These are phyloP conservation scores for Troides oblongomaculatus DNA, from an alignment of 2,888 invertebrate genomes.

Conservation along the genomic window DNA sequence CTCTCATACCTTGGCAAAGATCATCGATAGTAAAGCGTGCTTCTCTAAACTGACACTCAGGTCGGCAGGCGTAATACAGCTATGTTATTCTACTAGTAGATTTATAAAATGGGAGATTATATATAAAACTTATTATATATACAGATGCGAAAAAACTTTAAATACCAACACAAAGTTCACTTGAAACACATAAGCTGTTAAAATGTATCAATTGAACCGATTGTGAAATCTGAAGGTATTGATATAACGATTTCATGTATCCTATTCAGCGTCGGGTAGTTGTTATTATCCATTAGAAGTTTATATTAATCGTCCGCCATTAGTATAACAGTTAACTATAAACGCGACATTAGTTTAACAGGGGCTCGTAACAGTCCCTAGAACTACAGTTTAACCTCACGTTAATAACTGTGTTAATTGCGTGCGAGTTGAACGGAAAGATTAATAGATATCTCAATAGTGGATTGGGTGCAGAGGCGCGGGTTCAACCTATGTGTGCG, in stretches of 20 bases:
- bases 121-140: no score
- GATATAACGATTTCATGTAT: neutral
- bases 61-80: no score
- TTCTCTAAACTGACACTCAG: no score
- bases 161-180: neutral
- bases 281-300: slow-evolving; percentile 19
- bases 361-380: slow-evolving; percentile 45
- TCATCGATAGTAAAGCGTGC: no score
- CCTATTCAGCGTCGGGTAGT: neutral
- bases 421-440: slow-evolving; percentile 39
- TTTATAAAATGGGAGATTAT: no score
- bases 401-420: slow-evolving; percentile 45
- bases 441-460: slow-evolving; percentile 48
- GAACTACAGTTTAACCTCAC: slow-evolving; percentile 49
- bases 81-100: no score
- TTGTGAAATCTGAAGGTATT: neutral
- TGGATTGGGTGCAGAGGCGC: neutral
- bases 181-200: neutral
- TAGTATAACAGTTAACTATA: slow-evolving; percentile 40
- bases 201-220: neutral
- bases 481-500: neutral
- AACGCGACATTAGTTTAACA: slow-evolving; percentile 48
- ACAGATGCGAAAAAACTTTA: no score
- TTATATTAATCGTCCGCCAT: slow-evolving; percentile 30
- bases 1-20: no score